Evolutionary conservation across 2,888 invertebrate species (phyloP), one percentile per base, ranked within the genome.

Genomic region (Cremastinae sp.): DNA sequence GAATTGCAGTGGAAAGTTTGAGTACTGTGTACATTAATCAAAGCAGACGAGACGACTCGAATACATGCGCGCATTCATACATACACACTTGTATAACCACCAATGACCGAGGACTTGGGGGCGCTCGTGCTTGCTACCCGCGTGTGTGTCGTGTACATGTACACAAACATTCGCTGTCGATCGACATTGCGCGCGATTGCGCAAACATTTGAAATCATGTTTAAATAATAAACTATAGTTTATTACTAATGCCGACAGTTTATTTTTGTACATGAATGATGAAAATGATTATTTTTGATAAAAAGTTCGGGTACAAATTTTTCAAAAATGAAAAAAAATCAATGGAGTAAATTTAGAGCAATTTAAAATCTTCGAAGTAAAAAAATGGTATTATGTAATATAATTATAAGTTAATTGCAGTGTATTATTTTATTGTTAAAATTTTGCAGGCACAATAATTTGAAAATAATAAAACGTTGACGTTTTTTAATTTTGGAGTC

Each of bases 151-250:
- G 61, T 35, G 62, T 10, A 20, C 49, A 12, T 1, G 18, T 14
- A 47, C 7, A 5, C 0, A 47, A 61, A 16, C n/a, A n/a, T 10
- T 1, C n/a, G 47, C 9, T 45, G n/a, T 45, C 45, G 12, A 8
- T 20, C 8, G 8, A 49, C 39, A 18, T 64, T 37, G 12, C 62
- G 49, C 37, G 12, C 49, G 7, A 9, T 51, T 64, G 62, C 39
- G 62, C 39, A 64, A 64, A 14, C 39, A 39, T 37, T 49, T 14
- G 49, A 37, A 39, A 64, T 35, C 12, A 14, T n/a, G n/a, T n/a
- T n/a, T n/a, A n/a, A n/a, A n/a, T n/a, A n/a, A n/a, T n/a, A n/a
- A n/a, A n/a, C n/a, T n/a, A n/a, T n/a, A n/a, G n/a, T n/a, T n/a
- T n/a, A n/a, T n/a, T n/a, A n/a, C n/a, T n/a, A n/a, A n/a, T n/a